Evolutionary conservation across 1,140 invertebrate genomes (phyloP).

Genomic region (Heliothis virescens): DNA sequence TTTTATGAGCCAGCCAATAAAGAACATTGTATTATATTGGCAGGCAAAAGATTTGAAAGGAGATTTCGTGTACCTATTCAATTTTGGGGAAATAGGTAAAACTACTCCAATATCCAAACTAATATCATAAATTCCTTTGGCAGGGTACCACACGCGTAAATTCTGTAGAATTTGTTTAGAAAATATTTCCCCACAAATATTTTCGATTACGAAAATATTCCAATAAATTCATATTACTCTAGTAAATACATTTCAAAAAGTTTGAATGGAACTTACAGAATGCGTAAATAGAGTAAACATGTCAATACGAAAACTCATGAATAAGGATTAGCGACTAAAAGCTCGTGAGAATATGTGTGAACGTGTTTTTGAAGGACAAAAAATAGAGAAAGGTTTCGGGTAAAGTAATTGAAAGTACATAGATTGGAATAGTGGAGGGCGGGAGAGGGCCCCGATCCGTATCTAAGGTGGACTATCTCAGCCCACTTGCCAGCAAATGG

Average conservation of each 20-base stretch:
- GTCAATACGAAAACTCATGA: slow-evolving; percentile 47
- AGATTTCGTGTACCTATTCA: slow-evolving; percentile 17
- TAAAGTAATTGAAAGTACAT: slow-evolving; percentile 78
- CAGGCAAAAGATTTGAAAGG: not conserved
- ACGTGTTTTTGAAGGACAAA: slow-evolving; percentile 42
- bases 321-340: slow-evolving; percentile 46
- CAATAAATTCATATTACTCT: slow-evolving; percentile 48
- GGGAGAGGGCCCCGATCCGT: slow-evolving; percentile 65
- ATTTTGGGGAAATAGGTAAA: slow-evolving; percentile 20
- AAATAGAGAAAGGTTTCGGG: slow-evolving; percentile 58
- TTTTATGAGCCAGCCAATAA: no score
- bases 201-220: slow-evolving; percentile 40
- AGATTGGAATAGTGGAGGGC: slow-evolving; percentile 67
- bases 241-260: slow-evolving; percentile 44
- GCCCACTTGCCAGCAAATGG: slow-evolving; percentile 81
- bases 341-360: slow-evolving; percentile 40
- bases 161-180: slow-evolving; percentile 23
- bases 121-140: slow-evolving; percentile 21
- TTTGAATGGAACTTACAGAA: slow-evolving; percentile 44
- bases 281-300: slow-evolving; percentile 45
- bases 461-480: slow-evolving; percentile 82
- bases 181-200: slow-evolving; percentile 32
- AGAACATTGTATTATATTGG: no score
- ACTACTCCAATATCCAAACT: slow-evolving; percentile 37
- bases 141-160: slow-evolving; percentile 3